Evolutionary conservation across 2,888 invertebrate genomes (phyloP).

Genomic region (Melanchra persicariae): DNA sequence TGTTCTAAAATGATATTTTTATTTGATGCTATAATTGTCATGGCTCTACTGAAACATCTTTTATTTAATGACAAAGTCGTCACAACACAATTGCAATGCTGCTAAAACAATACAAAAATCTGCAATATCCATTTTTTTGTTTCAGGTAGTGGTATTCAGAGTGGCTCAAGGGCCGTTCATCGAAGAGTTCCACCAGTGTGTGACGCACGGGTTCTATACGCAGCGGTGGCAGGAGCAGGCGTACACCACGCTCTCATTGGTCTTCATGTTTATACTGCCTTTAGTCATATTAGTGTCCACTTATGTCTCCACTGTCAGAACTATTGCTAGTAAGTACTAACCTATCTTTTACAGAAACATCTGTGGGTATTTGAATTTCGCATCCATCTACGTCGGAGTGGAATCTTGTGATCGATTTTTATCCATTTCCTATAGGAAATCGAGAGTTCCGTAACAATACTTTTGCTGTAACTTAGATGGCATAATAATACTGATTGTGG

Average conservation of each 20-base stretch:
- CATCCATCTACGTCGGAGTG: background rate
- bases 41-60: too few relatives aligned
- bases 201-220: slow-evolving; percentile 95
- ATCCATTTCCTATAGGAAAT: slow-evolving; percentile 6
- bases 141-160: slow-evolving; percentile 94
- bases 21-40: too few relatives aligned
- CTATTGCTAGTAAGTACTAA: slow-evolving; percentile 93
- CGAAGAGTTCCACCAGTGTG: slow-evolving; percentile 96
- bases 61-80: too few relatives aligned
- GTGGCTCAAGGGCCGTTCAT: slow-evolving; percentile 94
- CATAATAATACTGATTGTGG: too few relatives aligned
- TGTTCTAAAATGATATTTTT: background rate
- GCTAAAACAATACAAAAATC: background rate
- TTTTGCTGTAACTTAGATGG: background rate
- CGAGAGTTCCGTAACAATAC: background rate
- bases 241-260: slow-evolving; percentile 93
- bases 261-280: slow-evolving; percentile 95
- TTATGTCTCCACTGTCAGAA: slow-evolving; percentile 94
- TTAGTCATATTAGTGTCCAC: slow-evolving; percentile 93
- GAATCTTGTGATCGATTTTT: background rate
- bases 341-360: background rate
- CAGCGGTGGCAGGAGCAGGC: slow-evolving; percentile 95
- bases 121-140: slow-evolving; percentile 60
- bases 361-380: background rate
- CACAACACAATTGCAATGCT: background rate